These are phyloP conservation scores for Conchocele bisecta DNA, from an alignment of 2,888 invertebrate species.

Conservation along the genomic window DNA sequence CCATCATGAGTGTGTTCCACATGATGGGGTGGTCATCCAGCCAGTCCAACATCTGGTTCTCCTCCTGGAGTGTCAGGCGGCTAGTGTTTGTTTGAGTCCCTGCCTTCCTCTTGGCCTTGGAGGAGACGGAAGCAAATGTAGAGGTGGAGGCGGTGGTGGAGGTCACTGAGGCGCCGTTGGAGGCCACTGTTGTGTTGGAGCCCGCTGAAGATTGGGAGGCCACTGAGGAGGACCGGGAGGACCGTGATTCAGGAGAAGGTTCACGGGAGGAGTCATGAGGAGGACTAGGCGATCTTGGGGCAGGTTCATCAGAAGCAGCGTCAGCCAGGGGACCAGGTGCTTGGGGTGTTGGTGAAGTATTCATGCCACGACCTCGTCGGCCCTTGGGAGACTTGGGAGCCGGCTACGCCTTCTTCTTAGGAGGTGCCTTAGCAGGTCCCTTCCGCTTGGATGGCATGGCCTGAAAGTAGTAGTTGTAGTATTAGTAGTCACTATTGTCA, in stretches of 20 bases:
- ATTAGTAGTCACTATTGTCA: background rate
- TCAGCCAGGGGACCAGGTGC: background rate
- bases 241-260: background rate
- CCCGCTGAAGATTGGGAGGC: background rate
- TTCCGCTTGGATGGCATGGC: background rate
- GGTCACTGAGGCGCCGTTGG: background rate
- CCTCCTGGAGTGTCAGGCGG: background rate
- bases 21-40: background rate
- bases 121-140: background rate
- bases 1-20: no score
- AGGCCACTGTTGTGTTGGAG: background rate
- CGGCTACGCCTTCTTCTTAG: background rate
- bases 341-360: background rate
- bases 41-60: background rate
- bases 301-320: background rate
- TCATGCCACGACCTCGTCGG: background rate
- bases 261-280: background rate
- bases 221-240: background rate
- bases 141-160: background rate
- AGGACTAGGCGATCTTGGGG: background rate
- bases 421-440: background rate
- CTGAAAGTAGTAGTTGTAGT: background rate
- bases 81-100: background rate
- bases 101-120: no score
- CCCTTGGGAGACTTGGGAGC: background rate